Percentiles rank a stretch among this genome's conserved stretches.
These are phyloP conservation scores for Diphyllodes magnificus DNA, from an alignment of 2,113 vertebrate genomes.

Conservation along the genomic window DNA sequence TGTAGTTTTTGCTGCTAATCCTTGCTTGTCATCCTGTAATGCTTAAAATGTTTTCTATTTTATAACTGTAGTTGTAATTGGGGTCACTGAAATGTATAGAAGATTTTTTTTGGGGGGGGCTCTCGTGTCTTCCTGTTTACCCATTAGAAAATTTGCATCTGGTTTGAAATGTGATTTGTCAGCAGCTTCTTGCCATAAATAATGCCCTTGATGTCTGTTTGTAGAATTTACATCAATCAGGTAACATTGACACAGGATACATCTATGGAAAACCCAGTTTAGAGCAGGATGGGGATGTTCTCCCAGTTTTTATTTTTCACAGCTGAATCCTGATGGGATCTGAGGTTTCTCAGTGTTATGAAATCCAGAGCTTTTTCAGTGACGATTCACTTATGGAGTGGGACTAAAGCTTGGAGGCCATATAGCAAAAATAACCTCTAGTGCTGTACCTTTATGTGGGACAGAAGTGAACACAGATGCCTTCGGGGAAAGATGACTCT, in stretches of 20 bases:
- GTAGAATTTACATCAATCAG: background rate
- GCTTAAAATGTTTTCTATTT: background rate
- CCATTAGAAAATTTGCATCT: background rate
- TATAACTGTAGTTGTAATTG: background rate
- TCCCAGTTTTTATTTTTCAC: background rate
- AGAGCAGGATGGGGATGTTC: background rate
- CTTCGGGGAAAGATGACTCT: background rate
- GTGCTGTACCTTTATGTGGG: background rate
- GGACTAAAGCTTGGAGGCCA: background rate
- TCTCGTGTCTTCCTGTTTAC: background rate
- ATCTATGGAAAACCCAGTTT: background rate
- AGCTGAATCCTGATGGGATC: background rate
- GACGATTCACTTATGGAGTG: fast-evolving
- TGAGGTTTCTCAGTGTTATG: background rate
- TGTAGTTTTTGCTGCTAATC: background rate
- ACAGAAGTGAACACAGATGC: background rate
- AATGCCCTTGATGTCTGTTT: background rate
- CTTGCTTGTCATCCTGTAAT: background rate
- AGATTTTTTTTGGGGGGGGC: background rate
- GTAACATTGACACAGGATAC: background rate
- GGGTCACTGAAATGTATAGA: background rate
- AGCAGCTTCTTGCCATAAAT: background rate
- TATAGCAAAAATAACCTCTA: background rate
- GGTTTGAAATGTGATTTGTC: background rate
- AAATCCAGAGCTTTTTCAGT: background rate